Conservation (phyloP, 2,113 vertebrate genomes). For the Scomber japonicus region DNA sequence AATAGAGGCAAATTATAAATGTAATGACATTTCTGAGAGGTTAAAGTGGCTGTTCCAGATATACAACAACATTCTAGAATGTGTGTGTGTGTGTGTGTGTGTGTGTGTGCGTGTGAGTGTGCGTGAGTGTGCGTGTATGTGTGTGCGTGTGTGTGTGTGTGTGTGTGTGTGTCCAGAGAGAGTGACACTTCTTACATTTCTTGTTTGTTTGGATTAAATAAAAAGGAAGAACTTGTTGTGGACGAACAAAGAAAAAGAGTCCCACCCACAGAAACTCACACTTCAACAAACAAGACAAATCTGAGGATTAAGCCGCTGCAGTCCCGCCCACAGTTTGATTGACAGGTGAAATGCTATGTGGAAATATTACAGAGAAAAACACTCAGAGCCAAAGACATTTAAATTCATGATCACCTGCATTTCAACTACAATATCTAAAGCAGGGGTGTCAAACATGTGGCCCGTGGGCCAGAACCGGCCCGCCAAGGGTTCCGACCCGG, state of each 20-base stretch:
- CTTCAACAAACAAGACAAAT: slow-evolving; percentile 13
- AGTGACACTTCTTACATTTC: neutral
- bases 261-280: slow-evolving; percentile 1
- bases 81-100: no score
- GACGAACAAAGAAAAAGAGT: neutral
- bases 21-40: neutral
- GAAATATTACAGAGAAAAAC: neutral
- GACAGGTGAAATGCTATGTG: neutral
- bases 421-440: no score
- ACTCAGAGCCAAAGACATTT: neutral
- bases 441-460: no score
- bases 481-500: no score
- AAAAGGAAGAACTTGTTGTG: neutral
- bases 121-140: no score
- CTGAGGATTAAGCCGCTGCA: neutral
- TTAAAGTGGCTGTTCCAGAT: neutral
- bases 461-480: no score
- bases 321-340: neutral
- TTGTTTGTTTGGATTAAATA: neutral
- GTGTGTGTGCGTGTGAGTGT: no score
- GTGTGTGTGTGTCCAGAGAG: no score
- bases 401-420: neutral
- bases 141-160: no score
- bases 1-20: neutral
- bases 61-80: no score